Conservation (phyloP, 1,140 invertebrate species). For the Galleria mellonella region DNA sequence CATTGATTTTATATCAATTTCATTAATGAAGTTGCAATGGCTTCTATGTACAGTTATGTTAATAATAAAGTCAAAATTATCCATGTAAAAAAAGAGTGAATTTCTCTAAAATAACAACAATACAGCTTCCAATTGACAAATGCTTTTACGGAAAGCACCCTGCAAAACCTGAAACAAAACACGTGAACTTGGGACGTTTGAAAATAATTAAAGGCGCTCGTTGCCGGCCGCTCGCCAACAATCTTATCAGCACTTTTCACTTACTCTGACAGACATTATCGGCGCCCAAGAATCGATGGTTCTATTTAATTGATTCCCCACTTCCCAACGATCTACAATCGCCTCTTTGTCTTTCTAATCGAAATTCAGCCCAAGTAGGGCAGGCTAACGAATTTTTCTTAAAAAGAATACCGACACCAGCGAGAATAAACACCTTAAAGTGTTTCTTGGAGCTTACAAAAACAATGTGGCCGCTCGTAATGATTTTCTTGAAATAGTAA, state of each 20-base stretch:
- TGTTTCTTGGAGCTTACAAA: conserved; percentile 14
- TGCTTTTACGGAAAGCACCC: too few relatives aligned
- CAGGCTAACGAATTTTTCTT: conserved; percentile 44
- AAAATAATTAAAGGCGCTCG: conserved; percentile 47
- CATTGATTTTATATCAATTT: too few relatives aligned
- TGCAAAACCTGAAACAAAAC: too few relatives aligned
- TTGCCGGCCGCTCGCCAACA: conserved; percentile 14
- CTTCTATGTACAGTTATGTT: too few relatives aligned
- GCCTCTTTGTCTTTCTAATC: conserved; percentile 58
- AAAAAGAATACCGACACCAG: conserved; percentile 21
- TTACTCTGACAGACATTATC: conserved; percentile 48
- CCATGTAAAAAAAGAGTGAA: too few relatives aligned
- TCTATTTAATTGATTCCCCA: conserved; percentile 61
- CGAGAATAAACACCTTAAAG: conserved; percentile 11
- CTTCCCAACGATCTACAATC: conserved; percentile 35
- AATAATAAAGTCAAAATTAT: too few relatives aligned
- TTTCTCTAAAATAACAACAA: too few relatives aligned
- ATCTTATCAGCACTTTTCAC: conserved; percentile 39
- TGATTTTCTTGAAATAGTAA: too few relatives aligned
- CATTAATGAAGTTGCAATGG: too few relatives aligned
- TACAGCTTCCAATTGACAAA: too few relatives aligned
- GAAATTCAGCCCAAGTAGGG: conserved; percentile 43
- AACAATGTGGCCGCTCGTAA: conserved; percentile 3
- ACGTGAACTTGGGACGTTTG: not conserved
- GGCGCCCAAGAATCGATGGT: conserved; percentile 35